Evolutionary conservation across 92 coral and sea anemone genomes (phyloP), one percentile per base, ranked within the genome.

Genomic region (Palythoa caribaeorum): DNA sequence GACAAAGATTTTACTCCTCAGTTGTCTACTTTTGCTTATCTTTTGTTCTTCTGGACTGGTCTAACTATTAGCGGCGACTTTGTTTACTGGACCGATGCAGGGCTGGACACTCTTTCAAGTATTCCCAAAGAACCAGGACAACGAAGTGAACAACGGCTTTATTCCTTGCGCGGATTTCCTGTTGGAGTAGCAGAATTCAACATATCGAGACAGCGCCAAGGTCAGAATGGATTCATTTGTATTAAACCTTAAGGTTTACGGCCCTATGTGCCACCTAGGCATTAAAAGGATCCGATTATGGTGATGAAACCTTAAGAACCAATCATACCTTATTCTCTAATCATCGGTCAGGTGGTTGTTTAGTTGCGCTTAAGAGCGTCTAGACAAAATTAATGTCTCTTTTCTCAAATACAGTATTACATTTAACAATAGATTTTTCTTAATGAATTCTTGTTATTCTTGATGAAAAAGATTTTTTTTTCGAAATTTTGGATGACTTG

Each of bases 61-160:
- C 36, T 90, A 28, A 88, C 87, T 53, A 54, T 84, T 11, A 53
- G 72, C 14, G 87, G 87, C 35, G 68, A 76, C 38, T 55, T 52
- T 71, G 52, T 90, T 13, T 90, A 85, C 74, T 90, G 71, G 79
- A 85, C 89, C 1, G 92, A 90, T 57, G 60, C 89, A 84, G 38
- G 75, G 17, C 12, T 59, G 15, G 60, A 37, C 84, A 68, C 71
- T 9, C n/a, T 79, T 59, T 8, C 66, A 79, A 79, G 60, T 3
- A 14, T 79, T 10, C 15, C 36, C 35, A 79, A 59, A 59, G 55
- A 62, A 21, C 15, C 72, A 2, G 73, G 79, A 76, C 9, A 16
- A 13, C 17, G 15, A 37, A 59, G 53, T 17, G 51, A 15, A n/a
- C 84, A 39, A 20, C 4, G 5, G 10, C 39, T 15, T 66, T 6